Base-by-base conservation (phyloP, 2,888 invertebrate genomes). In the Orgyia antiqua region DNA sequence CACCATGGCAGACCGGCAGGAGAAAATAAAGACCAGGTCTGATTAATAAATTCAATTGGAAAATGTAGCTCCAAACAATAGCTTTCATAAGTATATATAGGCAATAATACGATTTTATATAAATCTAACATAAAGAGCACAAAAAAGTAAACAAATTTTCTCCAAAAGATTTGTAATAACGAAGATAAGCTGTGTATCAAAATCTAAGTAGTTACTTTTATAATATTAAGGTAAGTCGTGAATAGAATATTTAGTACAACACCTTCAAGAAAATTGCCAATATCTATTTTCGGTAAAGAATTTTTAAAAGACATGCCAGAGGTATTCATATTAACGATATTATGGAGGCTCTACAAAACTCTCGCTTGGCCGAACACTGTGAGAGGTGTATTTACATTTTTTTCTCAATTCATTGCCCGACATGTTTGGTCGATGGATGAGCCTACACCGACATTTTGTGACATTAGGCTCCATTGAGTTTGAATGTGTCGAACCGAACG, bases 391-490 rank as follows among this genome's bases (percentile, higher is more conserved):
- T 73, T 71, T 71, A 70, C 65, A 65, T 73, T 73, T 74, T 72
- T 66, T 68, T 58, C 55, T 65, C 67, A 71, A 73, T 72, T 68
- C 69, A 68, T 68, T 48, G 63, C 53, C 43, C 53, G 54, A 53
- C 55, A 60, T 63, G 65, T 60, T 63, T 59, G 63, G 57, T 66
- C 63, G 67, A 68, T 73, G 67, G 68, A 73, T 74, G 73, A 71
- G 68, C 60, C 58, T 44, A 53, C 59, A 56, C 61, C 47, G 50
- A 41, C 69, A 77, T 78, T 82, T 75, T 74, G 78, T 78, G 78
- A 83, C 79, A 78, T 83, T 74, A 77, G 71, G 83, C 84, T 77
- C 65, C 76, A 77, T 74, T 82, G 82, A 71, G 60, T 78, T 68
- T 80, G 73, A 84, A 84, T 83, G 74, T 73, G 65, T 67, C 61